These are phyloP conservation scores for Oreochromis niloticus DNA, from an alignment of 2,113 vertebrate genomes.

Conservation along the genomic window DNA sequence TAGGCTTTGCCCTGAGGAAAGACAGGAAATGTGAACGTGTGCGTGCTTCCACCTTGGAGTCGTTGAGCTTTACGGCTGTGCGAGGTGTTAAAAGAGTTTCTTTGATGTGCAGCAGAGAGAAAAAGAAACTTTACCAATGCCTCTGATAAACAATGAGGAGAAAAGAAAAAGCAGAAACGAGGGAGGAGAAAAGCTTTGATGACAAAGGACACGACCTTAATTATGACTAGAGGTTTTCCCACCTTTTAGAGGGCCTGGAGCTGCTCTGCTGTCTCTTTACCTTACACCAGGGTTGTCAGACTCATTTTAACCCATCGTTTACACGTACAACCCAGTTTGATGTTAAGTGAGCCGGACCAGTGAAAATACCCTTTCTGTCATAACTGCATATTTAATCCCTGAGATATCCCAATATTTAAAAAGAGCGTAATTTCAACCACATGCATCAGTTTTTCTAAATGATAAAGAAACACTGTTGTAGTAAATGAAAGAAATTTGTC, in stretches of 20 bases:
- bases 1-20: slow-evolving; percentile 79
- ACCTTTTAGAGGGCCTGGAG: not conserved
- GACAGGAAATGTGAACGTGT: not conserved
- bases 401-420: not conserved
- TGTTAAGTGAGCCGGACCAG: not conserved
- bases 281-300: not conserved
- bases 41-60: not conserved
- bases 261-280: not conserved
- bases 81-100: not conserved
- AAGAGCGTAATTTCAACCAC: not conserved
- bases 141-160: not conserved
- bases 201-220: not conserved
- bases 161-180: not conserved
- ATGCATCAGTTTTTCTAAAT: not conserved
- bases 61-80: not conserved
- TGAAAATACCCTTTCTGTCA: not conserved
- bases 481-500: not conserved
- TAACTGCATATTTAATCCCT: not conserved
- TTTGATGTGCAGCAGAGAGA: slow-evolving; percentile 29
- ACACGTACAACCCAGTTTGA: not conserved
- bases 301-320: not conserved
- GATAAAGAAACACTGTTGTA: not conserved
- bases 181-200: not conserved
- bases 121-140: slow-evolving; percentile 21
- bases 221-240: not conserved